phyloP scores from a whole-genome alignment of 2,888 invertebrate species.

The Anagyrus pseudococci region DNA sequence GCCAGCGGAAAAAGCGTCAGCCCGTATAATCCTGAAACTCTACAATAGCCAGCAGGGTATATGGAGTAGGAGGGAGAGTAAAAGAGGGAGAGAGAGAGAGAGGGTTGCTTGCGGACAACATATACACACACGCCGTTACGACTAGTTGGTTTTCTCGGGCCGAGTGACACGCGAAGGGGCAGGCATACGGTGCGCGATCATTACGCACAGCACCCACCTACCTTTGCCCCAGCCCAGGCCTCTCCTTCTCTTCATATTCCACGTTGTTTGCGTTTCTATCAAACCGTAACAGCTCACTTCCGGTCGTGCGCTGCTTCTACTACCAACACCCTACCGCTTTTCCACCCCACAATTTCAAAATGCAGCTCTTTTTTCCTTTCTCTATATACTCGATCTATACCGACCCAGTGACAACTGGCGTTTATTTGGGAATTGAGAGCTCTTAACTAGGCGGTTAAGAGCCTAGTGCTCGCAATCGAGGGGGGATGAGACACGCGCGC shows the following conservation, averaged over 20 bases:
- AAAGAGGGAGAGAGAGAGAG: background rate
- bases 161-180: conserved; percentile 42
- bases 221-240: conserved; percentile 16
- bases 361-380: conserved; percentile 26
- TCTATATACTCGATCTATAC: background rate
- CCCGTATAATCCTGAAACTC: background rate
- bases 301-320: conserved; percentile 32
- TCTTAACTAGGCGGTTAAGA: too few relatives aligned
- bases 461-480: too few relatives aligned
- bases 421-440: conserved; percentile 9
- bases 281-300: conserved; percentile 53
- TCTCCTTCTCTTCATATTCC: background rate
- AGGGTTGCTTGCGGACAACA: too few relatives aligned
- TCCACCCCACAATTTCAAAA: conserved; percentile 23
- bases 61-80: too few relatives aligned
- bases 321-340: too few relatives aligned
- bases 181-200: conserved; percentile 29
- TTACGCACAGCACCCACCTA: too few relatives aligned
- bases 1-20: background rate
- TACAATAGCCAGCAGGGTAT: background rate
- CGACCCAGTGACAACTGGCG: conserved; percentile 30
- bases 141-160: conserved; percentile 43
- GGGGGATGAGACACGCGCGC: too few relatives aligned
- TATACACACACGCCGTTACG: conserved; percentile 34
- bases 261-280: conserved; percentile 54